Percentiles rank a stretch among this genome's conserved stretches.
These are phyloP conservation scores for Drosophila nikananu DNA, from an alignment of 1,140 invertebrate species.

Conservation along the genomic window DNA sequence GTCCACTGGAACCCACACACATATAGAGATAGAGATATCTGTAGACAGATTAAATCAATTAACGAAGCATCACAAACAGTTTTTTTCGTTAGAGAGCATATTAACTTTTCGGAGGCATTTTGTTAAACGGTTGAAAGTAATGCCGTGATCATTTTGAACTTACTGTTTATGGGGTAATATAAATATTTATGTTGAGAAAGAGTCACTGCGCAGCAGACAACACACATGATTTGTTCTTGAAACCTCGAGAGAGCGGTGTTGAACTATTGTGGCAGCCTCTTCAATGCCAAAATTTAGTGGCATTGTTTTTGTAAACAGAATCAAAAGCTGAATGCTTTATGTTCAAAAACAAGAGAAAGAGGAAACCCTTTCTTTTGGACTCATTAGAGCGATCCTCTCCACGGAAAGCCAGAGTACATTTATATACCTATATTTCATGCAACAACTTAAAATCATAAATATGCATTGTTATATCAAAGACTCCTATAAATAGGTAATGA, in stretches of 20 bases:
- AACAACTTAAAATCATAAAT: background rate
- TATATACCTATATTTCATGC: background rate
- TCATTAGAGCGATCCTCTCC: too few relatives aligned
- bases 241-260: background rate
- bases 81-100: constrained; percentile 6
- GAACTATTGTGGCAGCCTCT: background rate
- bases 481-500: background rate
- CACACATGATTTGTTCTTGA: background rate
- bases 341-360: background rate
- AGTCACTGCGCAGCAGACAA: background rate
- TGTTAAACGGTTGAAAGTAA: constrained; percentile 10
- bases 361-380: background rate
- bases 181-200: background rate
- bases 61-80: constrained; percentile 26
- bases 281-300: background rate
- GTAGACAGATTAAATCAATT: constrained; percentile 40
- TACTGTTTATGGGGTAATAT: background rate
- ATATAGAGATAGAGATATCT: background rate
- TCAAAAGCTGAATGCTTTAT: background rate
- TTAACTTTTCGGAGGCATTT: constrained; percentile 4
- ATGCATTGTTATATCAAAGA: background rate
- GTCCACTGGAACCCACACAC: constrained; percentile 8
- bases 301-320: background rate
- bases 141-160: background rate
- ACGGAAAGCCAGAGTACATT: too few relatives aligned